These are phyloP conservation scores for Typhlomys cinereus DNA, from an alignment of 2,113 vertebrate genomes.

Conservation along the genomic window DNA sequence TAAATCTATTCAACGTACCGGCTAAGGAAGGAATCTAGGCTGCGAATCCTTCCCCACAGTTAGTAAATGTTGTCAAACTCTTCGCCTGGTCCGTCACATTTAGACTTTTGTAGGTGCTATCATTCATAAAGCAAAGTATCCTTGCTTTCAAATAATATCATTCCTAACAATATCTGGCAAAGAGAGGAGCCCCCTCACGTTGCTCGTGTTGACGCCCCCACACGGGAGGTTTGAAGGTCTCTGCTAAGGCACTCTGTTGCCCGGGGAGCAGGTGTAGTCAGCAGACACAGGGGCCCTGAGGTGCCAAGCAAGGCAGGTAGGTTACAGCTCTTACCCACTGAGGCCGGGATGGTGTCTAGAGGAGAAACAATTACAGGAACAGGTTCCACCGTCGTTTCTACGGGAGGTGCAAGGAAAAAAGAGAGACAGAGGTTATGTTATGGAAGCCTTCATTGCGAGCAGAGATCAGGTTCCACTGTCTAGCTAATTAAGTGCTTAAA, in stretches of 20 bases:
- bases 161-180: background rate
- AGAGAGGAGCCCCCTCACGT: background rate
- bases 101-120: background rate
- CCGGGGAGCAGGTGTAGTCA: background rate
- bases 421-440: conserved; percentile 2
- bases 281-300: background rate
- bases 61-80: background rate
- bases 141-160: background rate
- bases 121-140: background rate
- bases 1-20: background rate
- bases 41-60: accelerated
- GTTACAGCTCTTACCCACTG: conserved; percentile 80
- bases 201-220: background rate
- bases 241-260: background rate
- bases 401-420: background rate
- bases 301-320: accelerated
- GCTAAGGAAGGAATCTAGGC: accelerated
- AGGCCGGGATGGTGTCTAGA: conserved; percentile 80
- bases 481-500: conserved; percentile 9
- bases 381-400: conserved; percentile 77
- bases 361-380: conserved; percentile 85
- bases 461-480: conserved; percentile 23
- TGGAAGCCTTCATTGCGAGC: background rate
- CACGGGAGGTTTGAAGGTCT: background rate
- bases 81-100: background rate